Conservation (phyloP, 2,797 vertebrate species). For the Lates japonicus region DNA sequence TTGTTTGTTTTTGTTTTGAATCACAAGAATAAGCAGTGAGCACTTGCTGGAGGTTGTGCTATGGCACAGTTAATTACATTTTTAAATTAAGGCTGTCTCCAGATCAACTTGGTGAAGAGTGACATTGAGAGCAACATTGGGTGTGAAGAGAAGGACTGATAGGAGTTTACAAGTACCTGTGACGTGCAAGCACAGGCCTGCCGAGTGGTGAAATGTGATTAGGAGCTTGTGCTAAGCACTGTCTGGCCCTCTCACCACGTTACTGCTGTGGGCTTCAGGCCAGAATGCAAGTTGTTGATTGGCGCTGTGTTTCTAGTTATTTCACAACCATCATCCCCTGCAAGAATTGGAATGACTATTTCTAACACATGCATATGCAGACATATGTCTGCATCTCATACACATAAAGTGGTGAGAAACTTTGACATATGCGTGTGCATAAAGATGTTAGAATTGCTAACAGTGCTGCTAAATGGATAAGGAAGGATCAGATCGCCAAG, state of each 20-base stretch:
- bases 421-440: constrained; percentile 36
- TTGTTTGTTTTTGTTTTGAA: constrained; percentile 76
- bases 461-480: constrained; percentile 71
- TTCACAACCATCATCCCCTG: constrained; percentile 72
- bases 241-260: constrained; percentile 83
- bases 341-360: constrained; percentile 59
- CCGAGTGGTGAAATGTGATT: constrained; percentile 85
- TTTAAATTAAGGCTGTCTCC: constrained; percentile 87
- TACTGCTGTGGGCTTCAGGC: constrained; percentile 72
- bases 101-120: constrained; percentile 84
- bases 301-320: constrained; percentile 71
- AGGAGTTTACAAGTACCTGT: constrained; percentile 93
- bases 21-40: constrained; percentile 61
- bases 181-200: constrained; percentile 90
- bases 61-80: constrained; percentile 89
- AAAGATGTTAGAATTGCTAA: constrained; percentile 56
- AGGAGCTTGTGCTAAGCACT: constrained; percentile 84
- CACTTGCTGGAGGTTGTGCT: constrained; percentile 68
- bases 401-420: constrained; percentile 48
- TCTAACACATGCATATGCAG: constrained; percentile 53
- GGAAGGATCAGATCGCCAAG: constrained; percentile 51
- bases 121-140: constrained; percentile 89
- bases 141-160: constrained; percentile 90
- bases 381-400: constrained; percentile 41
- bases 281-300: constrained; percentile 83